phyloP scores from a whole-genome alignment of 1,140 invertebrate species.

The Pachyrhynchus sulphureomaculatus region DNA sequence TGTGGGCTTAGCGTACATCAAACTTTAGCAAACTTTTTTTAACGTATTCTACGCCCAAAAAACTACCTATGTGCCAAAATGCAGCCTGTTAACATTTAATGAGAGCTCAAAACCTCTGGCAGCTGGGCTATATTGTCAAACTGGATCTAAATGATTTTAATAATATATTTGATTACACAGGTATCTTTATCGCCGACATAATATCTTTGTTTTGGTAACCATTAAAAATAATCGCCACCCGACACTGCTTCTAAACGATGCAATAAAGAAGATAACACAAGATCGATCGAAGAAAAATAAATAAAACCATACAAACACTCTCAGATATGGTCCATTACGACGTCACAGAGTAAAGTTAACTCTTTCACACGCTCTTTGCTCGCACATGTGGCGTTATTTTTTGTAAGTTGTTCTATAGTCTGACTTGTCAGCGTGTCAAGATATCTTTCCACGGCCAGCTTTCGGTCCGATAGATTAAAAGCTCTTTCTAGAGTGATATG shows the following conservation, averaged over 20 bases:
- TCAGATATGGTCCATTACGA: conserved; percentile 29
- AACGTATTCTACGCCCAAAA: too few species aligned
- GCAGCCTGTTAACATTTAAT: too few species aligned
- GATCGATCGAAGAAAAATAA: conserved; percentile 7
- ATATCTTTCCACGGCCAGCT: conserved; percentile 36
- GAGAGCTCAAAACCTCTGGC: too few species aligned
- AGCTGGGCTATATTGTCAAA: too few species aligned
- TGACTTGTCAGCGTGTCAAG: conserved; percentile 38
- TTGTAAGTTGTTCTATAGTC: conserved; percentile 24
- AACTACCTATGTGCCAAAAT: too few species aligned
- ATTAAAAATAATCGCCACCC: background rate
- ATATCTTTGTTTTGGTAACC: background rate
- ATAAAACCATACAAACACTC: conserved; percentile 16
- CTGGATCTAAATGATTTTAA: too few species aligned
- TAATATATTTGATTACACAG: too few species aligned
- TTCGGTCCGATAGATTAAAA: conserved; percentile 30
- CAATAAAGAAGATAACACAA: conserved; percentile 24
- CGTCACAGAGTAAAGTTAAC: conserved; percentile 36
- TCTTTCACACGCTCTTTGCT: conserved; percentile 44
- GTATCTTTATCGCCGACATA: too few species aligned
- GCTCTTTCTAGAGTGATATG: conserved; percentile 24
- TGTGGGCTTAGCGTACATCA: too few species aligned
- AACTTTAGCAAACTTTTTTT: too few species aligned
- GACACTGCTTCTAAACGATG: background rate
- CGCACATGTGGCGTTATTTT: conserved; percentile 41